Evolutionary conservation across 2,888 invertebrate genomes (phyloP).

Genomic region (Cerastis rubricosa): DNA sequence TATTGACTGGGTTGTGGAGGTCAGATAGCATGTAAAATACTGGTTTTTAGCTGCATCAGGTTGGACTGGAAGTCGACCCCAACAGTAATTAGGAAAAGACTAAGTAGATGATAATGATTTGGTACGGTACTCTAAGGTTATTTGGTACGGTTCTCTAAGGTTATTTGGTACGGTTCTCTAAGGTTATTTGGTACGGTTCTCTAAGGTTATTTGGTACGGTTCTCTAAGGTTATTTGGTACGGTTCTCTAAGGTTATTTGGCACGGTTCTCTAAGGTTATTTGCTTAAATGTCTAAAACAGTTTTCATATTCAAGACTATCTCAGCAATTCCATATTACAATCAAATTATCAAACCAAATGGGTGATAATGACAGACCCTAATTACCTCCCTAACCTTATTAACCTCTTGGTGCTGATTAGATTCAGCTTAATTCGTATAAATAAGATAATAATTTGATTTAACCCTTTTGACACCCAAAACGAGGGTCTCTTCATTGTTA

Average conservation of each 20-base stretch:
- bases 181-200: too few relatives aligned
- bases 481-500: neutral
- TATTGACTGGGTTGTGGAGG: neutral
- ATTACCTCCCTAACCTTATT: neutral
- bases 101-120: neutral
- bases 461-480: neutral
- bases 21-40: neutral
- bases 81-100: neutral
- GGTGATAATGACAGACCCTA: neutral
- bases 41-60: neutral
- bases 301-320: neutral
- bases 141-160: too few relatives aligned
- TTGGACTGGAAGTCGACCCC: neutral
- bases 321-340: neutral
- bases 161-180: too few relatives aligned
- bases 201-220: too few relatives aligned
- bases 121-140: neutral
- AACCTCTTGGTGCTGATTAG: neutral
- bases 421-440: constrained; percentile 1
- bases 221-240: too few relatives aligned
- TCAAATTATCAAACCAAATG: neutral
- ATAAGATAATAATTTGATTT: neutral
- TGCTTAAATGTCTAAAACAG: neutral
- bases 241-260: too few relatives aligned
- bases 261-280: too few relatives aligned